Conservation (phyloP, 2,113 vertebrate genomes). For the Acrocephalus arundinaceus region DNA sequence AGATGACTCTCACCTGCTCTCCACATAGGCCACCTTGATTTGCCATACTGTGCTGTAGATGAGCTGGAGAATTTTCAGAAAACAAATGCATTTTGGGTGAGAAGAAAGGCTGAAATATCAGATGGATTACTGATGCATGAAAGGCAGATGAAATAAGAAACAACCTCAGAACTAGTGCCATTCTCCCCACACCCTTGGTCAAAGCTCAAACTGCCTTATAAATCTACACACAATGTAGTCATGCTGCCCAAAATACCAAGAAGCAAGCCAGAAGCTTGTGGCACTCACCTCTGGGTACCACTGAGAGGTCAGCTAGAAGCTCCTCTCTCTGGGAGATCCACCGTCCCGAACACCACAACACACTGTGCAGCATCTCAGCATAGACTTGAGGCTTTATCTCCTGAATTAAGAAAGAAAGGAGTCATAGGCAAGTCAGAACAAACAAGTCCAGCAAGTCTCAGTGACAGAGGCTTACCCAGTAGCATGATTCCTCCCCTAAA, state of each 20-base stretch:
- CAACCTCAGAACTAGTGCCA: background rate
- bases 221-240: rapidly evolving
- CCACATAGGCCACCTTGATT: background rate
- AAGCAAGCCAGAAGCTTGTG: background rate
- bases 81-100: background rate
- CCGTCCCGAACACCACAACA: background rate
- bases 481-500: conserved; percentile 68
- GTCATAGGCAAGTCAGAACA: conserved; percentile 67
- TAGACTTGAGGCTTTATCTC: conserved; percentile 67
- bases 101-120: background rate
- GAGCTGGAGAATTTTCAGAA: background rate
- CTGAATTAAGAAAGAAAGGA: conserved; percentile 63
- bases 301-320: background rate
- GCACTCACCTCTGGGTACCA: conserved; percentile 33
- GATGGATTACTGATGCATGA: background rate
- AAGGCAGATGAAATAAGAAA: background rate
- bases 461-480: conserved; percentile 66
- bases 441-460: conserved; percentile 70
- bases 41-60: background rate
- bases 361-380: conserved; percentile 40
- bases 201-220: background rate
- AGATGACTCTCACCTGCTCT: background rate
- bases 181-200: background rate
- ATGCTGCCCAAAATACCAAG: background rate
- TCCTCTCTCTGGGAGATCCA: background rate